These are phyloP conservation scores for Noturus placidus DNA, from an alignment of 2,113 vertebrate genomes.

Conservation along the genomic window DNA sequence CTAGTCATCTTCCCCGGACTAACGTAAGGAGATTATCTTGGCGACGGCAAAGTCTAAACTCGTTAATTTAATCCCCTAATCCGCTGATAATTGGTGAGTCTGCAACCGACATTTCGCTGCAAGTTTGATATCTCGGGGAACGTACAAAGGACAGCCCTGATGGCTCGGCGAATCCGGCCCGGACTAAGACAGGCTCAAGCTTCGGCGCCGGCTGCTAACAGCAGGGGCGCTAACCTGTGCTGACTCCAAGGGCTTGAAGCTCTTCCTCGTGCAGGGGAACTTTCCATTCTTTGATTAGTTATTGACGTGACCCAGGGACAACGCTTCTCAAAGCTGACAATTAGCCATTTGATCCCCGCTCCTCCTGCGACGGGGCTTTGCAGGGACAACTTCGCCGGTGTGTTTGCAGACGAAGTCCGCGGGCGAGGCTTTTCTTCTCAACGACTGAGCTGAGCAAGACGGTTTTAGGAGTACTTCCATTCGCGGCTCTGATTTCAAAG, in stretches of 20 bases:
- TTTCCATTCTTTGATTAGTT: slow-evolving; percentile 47
- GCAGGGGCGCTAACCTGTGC: slow-evolving; percentile 27
- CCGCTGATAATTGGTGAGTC: slow-evolving; percentile 65
- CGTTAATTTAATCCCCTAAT: slow-evolving; percentile 69
- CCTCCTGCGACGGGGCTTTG: background rate
- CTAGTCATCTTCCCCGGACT: slow-evolving; percentile 65
- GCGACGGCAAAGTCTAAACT: slow-evolving; percentile 69
- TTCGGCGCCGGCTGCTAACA: slow-evolving; percentile 26
- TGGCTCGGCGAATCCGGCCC: background rate
- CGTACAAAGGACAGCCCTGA: slow-evolving; percentile 29
- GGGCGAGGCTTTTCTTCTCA: background rate
- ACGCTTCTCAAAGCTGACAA: slow-evolving; percentile 47
- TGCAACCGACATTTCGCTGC: slow-evolving; percentile 67
- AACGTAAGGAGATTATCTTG: slow-evolving; percentile 70
- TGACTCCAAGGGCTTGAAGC: background rate
- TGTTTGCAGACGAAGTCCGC: slow-evolving; percentile 2
- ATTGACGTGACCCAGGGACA: slow-evolving; percentile 45
- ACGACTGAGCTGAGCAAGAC: background rate
- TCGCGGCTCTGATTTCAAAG: background rate
- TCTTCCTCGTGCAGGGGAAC: background rate
- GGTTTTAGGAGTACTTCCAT: background rate
- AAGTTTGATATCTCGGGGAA: slow-evolving; percentile 56
- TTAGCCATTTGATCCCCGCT: slow-evolving; percentile 46
- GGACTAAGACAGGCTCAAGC: slow-evolving; percentile 11
- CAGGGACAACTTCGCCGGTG: background rate